phyloP scores from a whole-genome alignment of 2,888 invertebrate species.

The Clitarchus hookeri region DNA sequence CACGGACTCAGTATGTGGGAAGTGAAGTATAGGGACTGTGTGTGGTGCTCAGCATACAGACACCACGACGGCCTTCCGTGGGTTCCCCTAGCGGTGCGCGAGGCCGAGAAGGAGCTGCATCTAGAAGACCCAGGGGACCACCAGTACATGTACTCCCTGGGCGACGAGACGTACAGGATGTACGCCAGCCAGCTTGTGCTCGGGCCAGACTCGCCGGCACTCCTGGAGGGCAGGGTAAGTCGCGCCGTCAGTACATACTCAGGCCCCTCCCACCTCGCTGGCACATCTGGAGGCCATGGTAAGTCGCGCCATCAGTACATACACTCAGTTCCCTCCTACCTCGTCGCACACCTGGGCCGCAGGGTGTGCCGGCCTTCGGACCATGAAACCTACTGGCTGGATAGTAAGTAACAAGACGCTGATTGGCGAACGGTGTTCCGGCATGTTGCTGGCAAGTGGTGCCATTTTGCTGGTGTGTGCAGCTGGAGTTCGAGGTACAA shows the following conservation, averaged over 20 bases:
- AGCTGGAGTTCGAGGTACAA: too few species aligned
- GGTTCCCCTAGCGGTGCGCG: slow-evolving; percentile 93
- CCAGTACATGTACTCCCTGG: slow-evolving; percentile 93
- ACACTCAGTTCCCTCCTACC: too few species aligned
- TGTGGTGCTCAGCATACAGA: slow-evolving; percentile 74
- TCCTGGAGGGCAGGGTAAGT: slow-evolving; percentile 28
- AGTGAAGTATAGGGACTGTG: too few species aligned
- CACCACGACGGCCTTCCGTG: slow-evolving; percentile 92
- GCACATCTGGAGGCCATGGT: background rate
- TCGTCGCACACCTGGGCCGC: too few species aligned
- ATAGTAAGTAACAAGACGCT: too few species aligned
- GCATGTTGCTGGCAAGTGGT: too few species aligned
- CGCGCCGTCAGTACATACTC: background rate
- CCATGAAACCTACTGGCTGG: too few species aligned
- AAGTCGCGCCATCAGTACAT: background rate
- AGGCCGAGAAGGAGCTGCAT: slow-evolving; percentile 83
- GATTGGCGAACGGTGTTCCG: too few species aligned
- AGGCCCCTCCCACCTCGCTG: background rate
- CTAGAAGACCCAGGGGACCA: slow-evolving; percentile 82
- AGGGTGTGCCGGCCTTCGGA: too few species aligned
- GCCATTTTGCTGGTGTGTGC: too few species aligned
- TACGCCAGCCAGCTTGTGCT: slow-evolving; percentile 85
- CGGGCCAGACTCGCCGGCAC: slow-evolving; percentile 73
- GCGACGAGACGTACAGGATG: slow-evolving; percentile 74
- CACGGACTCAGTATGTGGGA: too few species aligned